A percentile compares a stretch with the other conserved stretches of the same genome.
Conservation (phyloP, 2,113 vertebrate species). For the Podarcis raffonei region DNA sequence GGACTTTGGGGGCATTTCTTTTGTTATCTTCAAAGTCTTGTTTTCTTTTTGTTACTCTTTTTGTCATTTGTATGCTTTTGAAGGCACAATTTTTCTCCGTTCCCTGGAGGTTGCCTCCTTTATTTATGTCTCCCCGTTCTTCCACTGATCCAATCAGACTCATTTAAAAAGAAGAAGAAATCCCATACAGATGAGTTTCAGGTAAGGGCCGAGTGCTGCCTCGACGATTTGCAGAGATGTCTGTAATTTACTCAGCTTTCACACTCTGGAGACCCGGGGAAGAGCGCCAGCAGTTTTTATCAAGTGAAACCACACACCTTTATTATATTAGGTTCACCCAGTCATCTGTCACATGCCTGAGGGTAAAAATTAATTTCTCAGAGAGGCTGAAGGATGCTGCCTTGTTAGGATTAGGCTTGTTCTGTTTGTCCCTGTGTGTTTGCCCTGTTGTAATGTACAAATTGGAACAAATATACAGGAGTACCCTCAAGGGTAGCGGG, state of each 20-base stretch:
- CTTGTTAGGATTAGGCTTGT: conserved; percentile 21
- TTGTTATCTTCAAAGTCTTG: conserved; percentile 9
- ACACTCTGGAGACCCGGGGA: conserved; percentile 7
- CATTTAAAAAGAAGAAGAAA: background rate
- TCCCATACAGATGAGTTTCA: conserved; percentile 34
- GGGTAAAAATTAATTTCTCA: conserved; percentile 21
- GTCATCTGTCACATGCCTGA: conserved; percentile 19
- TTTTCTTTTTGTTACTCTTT: background rate
- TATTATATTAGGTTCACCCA: conserved; percentile 38
- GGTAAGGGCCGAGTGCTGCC: conserved; percentile 33
- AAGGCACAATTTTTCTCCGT: conserved; percentile 6
- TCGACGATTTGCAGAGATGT: conserved; percentile 3
- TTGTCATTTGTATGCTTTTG: conserved; percentile 22
- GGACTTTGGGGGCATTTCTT: background rate
- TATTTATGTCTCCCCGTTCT: conserved; percentile 29
- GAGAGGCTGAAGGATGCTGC: conserved; percentile 17
- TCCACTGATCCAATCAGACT: background rate
- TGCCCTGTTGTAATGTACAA: conserved; percentile 1
- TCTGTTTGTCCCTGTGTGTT: conserved; percentile 23
- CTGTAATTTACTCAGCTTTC: conserved; percentile 48
- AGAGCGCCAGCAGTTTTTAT: conserved; percentile 25
- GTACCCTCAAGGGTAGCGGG: background rate
- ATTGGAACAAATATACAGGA: conserved; percentile 48
- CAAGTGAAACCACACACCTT: conserved; percentile 23
- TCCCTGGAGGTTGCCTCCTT: conserved; percentile 30